Conservation (phyloP, 2,113 vertebrate genomes). For the Thalassoma bifasciatum region DNA sequence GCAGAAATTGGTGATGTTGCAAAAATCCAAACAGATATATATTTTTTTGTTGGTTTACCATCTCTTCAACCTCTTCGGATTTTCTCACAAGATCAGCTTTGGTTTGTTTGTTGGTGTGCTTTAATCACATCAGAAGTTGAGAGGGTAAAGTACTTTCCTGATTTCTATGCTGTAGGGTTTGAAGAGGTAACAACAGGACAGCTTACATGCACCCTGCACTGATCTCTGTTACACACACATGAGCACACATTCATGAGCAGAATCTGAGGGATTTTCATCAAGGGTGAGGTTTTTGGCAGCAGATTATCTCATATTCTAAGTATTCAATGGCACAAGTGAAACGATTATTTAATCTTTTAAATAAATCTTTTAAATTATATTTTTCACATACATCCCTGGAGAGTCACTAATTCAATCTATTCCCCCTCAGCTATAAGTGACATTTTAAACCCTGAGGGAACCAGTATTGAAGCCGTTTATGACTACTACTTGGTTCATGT, state of each 20-base stretch:
- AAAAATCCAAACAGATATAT: not conserved
- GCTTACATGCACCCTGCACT: not conserved
- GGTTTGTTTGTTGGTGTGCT: not conserved
- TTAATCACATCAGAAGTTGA: not conserved
- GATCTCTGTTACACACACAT: conserved; percentile 25
- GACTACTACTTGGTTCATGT: too few species aligned
- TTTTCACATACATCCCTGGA: not conserved
- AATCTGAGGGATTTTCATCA: conserved; percentile 24
- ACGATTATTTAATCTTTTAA: not conserved
- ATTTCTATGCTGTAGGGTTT: conserved; percentile 36
- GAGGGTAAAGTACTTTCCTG: conserved; percentile 17
- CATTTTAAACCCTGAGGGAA: conserved; percentile 27
- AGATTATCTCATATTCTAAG: conserved; percentile 27
- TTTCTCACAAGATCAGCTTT: not conserved
- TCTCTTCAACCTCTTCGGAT: not conserved
- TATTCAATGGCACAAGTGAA: not conserved
- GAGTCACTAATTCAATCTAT: conserved; percentile 20
- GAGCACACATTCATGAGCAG: conserved; percentile 20
- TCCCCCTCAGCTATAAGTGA: conserved; percentile 10
- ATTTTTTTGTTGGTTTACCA: not conserved
- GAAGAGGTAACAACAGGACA: conserved; percentile 11
- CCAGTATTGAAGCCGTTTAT: conserved; percentile 37
- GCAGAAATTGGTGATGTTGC: not conserved
- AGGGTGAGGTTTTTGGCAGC: not conserved
- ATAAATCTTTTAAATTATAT: too few species aligned